A percentile compares a stretch with the other conserved stretches of the same genome.
Evolutionary conservation across 2,797 vertebrate species (phyloP).

Genomic region (Xenops minutus): DNA sequence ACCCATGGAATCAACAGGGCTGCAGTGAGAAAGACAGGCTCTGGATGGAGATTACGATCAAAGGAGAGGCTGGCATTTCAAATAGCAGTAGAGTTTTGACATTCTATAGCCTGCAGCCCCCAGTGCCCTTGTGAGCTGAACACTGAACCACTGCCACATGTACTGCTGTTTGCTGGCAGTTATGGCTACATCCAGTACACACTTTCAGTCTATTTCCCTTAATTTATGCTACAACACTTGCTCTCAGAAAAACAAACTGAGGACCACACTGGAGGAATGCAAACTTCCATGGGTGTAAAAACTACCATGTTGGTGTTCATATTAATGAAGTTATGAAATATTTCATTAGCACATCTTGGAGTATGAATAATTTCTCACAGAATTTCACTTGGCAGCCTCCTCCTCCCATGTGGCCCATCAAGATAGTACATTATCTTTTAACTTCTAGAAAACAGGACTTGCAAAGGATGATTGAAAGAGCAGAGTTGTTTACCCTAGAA

Average conservation of each 20-base stretch:
- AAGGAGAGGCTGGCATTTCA: neutral
- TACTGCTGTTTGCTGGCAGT: neutral
- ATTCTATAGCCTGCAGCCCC: neutral
- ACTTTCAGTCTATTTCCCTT: neutral
- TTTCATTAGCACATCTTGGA: constrained; percentile 38
- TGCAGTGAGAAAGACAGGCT: neutral
- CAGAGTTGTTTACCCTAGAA: neutral
- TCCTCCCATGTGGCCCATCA: neutral
- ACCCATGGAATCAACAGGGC: neutral
- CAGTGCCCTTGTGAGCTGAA: neutral
- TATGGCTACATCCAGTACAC: neutral
- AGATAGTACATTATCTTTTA: neutral
- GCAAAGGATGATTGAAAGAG: neutral
- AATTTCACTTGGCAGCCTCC: neutral
- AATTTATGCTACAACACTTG: neutral
- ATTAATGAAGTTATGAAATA: constrained; percentile 27
- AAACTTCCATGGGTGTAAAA: neutral
- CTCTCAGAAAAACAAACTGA: neutral
- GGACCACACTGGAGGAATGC: neutral
- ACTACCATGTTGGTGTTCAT: neutral
- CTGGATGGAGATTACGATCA: neutral
- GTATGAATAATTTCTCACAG: constrained; percentile 27
- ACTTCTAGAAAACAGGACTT: neutral
- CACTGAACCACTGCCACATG: neutral
- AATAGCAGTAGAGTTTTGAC: neutral